A percentile compares a stretch with the other conserved stretches of the same genome.
These are phyloP conservation scores for Drosophila mayaguana DNA, from an alignment of 2,888 invertebrate genomes.

Conservation along the genomic window DNA sequence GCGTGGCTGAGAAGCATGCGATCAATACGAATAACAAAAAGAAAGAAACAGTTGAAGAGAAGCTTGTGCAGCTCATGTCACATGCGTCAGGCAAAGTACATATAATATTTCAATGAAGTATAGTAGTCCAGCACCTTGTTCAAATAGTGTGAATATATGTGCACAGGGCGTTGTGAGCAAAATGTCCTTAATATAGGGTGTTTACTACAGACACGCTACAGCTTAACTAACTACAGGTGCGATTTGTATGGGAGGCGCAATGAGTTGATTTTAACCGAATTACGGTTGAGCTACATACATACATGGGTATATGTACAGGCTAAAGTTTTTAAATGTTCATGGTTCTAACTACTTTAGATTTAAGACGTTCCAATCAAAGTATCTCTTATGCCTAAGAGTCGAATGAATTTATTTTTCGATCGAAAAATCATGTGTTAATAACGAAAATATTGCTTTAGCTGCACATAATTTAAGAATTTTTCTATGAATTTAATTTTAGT, in stretches of 20 bases:
- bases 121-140: slow-evolving; percentile 14
- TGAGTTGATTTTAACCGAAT: too few species aligned
- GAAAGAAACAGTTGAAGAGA: background rate
- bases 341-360: background rate
- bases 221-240: slow-evolving; percentile 22
- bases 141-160: slow-evolving; percentile 22
- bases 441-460: too few species aligned
- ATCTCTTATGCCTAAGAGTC: rapidly evolving
- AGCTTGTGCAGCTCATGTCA: slow-evolving; percentile 31
- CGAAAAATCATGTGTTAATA: background rate
- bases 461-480: too few species aligned
- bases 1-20: slow-evolving; percentile 56
- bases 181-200: background rate
- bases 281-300: background rate
- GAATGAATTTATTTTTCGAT: background rate
- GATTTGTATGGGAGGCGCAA: background rate
- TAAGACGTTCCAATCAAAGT: background rate
- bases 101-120: background rate
- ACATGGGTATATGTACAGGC: background rate
- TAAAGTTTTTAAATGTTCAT: background rate
- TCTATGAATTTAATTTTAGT: too few species aligned
- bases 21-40: slow-evolving; percentile 18
- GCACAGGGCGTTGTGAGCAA: slow-evolving; percentile 4
- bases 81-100: slow-evolving; percentile 29
- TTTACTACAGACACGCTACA: slow-evolving; percentile 8